These are phyloP conservation scores for Lithophane ornitopus DNA, from an alignment of 2,888 invertebrate genomes.

Conservation along the genomic window DNA sequence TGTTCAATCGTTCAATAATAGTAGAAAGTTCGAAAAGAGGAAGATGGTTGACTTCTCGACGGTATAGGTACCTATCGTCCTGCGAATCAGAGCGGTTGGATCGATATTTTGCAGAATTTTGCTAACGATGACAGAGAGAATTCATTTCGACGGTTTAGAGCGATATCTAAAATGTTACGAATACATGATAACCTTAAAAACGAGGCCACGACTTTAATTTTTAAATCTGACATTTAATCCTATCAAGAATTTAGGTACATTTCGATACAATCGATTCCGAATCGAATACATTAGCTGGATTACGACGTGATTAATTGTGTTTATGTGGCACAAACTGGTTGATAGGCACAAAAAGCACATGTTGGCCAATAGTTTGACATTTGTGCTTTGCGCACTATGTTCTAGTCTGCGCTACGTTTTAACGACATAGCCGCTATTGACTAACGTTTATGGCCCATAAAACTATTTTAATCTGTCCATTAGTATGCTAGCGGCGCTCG, in stretches of 20 bases:
- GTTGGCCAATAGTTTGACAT: slow-evolving; percentile 61
- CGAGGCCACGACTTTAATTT: slow-evolving; percentile 50
- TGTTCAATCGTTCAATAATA: no score
- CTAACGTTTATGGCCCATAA: slow-evolving; percentile 84
- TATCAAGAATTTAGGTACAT: slow-evolving; percentile 40
- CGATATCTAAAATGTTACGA: slow-evolving; percentile 11
- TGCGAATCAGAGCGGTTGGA: not conserved
- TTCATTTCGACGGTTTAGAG: not conserved
- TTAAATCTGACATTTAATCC: slow-evolving; percentile 53
- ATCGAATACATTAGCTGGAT: slow-evolving; percentile 54
- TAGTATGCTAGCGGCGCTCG: slow-evolving; percentile 84
- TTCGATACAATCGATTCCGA: slow-evolving; percentile 48
- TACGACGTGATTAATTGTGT: slow-evolving; percentile 40
- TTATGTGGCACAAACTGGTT: slow-evolving; percentile 40
- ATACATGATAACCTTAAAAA: slow-evolving; percentile 25
- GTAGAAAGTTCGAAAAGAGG: not conserved
- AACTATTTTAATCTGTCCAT: slow-evolving; percentile 87
- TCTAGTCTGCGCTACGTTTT: slow-evolving; percentile 46
- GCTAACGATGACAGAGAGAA: not conserved
- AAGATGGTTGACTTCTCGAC: not conserved
- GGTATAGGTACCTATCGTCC: not conserved
- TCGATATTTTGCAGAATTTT: not conserved
- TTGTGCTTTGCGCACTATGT: slow-evolving; percentile 49
- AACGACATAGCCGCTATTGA: slow-evolving; percentile 66
- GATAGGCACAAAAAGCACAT: slow-evolving; percentile 50